These are phyloP conservation scores for Propsilocerus akamusi DNA, from an alignment of 1,140 invertebrate genomes.

Conservation along the genomic window DNA sequence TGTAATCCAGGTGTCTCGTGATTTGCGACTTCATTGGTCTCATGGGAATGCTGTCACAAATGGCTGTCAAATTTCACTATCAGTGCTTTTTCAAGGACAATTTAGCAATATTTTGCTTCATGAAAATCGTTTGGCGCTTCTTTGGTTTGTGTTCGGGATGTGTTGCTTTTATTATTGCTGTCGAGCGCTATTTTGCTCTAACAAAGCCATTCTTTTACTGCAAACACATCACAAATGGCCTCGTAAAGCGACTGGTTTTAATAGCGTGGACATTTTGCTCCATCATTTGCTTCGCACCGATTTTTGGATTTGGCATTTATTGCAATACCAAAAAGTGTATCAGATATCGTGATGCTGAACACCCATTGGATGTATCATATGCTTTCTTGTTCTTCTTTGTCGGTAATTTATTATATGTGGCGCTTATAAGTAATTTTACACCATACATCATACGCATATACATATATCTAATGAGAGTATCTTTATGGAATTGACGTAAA, in stretches of 20 bases:
- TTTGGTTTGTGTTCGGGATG: slow-evolving; percentile 74
- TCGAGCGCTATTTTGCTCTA: slow-evolving; percentile 66
- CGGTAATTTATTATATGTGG: slow-evolving; percentile 31
- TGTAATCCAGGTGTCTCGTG: slow-evolving; percentile 35
- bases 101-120: slow-evolving; percentile 36
- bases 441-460: not conserved
- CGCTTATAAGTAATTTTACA: not conserved
- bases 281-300: slow-evolving; percentile 50
- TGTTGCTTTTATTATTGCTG: slow-evolving; percentile 71
- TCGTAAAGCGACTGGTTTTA: slow-evolving; percentile 50
- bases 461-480: not conserved
- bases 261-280: slow-evolving; percentile 47
- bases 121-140: slow-evolving; percentile 51
- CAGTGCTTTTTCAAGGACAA: slow-evolving; percentile 18
- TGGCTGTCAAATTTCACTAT: slow-evolving; percentile 25
- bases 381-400: slow-evolving; percentile 59
- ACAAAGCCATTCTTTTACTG: slow-evolving; percentile 45
- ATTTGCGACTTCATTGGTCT: slow-evolving; percentile 61
- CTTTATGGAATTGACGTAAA: slow-evolving; percentile 4
- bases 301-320: slow-evolving; percentile 62
- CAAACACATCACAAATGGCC: slow-evolving; percentile 61
- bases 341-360: slow-evolving; percentile 48
- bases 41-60: slow-evolving; percentile 39
- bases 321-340: slow-evolving; percentile 37
- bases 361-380: slow-evolving; percentile 45